A percentile compares a stretch with the other conserved stretches of the same genome.
phyloP scores from a whole-genome alignment of 1,140 invertebrate species.

The Eciton burchellii region DNA sequence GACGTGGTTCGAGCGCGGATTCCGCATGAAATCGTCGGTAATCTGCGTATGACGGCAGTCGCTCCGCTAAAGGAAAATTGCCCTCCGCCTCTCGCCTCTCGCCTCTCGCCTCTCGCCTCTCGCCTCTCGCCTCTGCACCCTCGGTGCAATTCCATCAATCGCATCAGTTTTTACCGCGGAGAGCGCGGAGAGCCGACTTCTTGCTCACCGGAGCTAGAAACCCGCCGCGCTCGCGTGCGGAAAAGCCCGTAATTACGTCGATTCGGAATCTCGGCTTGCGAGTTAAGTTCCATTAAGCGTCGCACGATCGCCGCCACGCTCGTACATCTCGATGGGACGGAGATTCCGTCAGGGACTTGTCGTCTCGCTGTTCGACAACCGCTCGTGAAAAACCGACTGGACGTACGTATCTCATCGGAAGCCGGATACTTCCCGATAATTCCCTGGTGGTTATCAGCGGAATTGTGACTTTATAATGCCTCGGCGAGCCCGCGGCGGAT shows the following conservation, averaged over 20 bases:
- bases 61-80: conserved; percentile 63
- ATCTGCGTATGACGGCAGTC: conserved; percentile 56
- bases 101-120: too few relatives aligned
- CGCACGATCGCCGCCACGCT: conserved; percentile 17
- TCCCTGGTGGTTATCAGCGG: neutral
- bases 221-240: conserved; percentile 22
- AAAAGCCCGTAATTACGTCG: conserved; percentile 73
- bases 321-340: conserved; percentile 51
- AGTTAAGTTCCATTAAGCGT: conserved; percentile 61
- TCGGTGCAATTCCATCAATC: conserved; percentile 73
- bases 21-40: conserved; percentile 47
- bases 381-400: conserved; percentile 14
- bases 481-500: neutral
- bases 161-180: conserved; percentile 61
- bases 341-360: neutral
- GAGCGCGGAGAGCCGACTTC: conserved; percentile 25
- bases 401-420: conserved; percentile 1
- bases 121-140: conserved; percentile 36
- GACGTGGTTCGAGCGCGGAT: neutral
- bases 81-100: conserved; percentile 25
- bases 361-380: conserved; percentile 24
- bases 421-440: neutral
- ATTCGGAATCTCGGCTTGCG: conserved; percentile 63
- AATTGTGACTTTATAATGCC: conserved; percentile 37
- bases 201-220: conserved; percentile 42